Base-by-base conservation (phyloP, 2,797 vertebrate genomes). In the Nyctibius grandis region DNA sequence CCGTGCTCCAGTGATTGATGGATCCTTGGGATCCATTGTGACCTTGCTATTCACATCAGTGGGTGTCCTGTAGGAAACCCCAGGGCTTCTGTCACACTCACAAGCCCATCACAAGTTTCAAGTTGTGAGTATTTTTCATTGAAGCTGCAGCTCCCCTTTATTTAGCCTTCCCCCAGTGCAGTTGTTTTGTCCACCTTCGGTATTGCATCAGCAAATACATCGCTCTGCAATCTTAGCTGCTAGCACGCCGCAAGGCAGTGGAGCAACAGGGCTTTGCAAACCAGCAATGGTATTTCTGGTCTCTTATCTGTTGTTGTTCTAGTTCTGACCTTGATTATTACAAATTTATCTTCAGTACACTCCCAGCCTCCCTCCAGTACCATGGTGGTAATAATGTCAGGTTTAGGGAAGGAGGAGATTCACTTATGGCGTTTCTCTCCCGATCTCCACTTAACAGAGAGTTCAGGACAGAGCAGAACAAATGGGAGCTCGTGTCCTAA, bases 11-110 rank as follows among this genome's bases (percentile, higher is more conserved):
- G 70, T 95, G 94, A 95, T 85, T 88, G 94, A 94, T 88, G 89
- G 92, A 64, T 91, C 81, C 88, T 67, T 11, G 3, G 87, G 91
- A 95, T 93, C 84, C 80, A 82, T 79, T 44, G 1, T 95, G 96
- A 96, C 93, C 84, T 94, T 79, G 76, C 90, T 44, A 3, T 63
- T 93, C 21, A 1, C 65, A 33, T 93, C 86, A 73, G 42, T 89
- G 82, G 84, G 75, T 75, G 33, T 77, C 81, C 94, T 84, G 54
- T 85, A 33, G 56, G 74, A 87, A 93, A 60, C 63, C 42, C 89
- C 89, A 60, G 93, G 90, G 91, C 72, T 87, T 85, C 85, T 82
- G 77, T 79, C 94, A 88, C 51, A 13, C 85, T 93, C 84, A 42
- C 42, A 67, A 87, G 51, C 63, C 86, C 74, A 26, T 91, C 88